phyloP scores from a whole-genome alignment of 1,140 invertebrate species.

The Brachionus sp. region DNA sequence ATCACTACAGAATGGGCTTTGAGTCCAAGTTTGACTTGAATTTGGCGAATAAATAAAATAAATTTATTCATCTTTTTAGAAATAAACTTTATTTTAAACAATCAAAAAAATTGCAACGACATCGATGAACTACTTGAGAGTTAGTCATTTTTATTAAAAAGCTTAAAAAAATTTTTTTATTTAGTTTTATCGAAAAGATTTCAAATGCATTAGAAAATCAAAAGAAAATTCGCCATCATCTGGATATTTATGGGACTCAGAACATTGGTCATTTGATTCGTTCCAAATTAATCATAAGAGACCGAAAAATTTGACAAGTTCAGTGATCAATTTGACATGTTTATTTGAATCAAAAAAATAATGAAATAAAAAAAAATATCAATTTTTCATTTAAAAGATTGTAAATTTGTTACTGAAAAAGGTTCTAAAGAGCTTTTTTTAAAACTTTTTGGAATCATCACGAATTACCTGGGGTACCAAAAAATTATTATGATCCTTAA shows the following conservation, averaged over 20 bases:
- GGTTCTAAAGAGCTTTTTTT: background rate
- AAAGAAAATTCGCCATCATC: background rate
- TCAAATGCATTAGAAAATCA: too few species aligned
- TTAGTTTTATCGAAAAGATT: too few species aligned
- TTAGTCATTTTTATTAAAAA: too few species aligned
- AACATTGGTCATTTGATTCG: background rate
- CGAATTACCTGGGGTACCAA: background rate
- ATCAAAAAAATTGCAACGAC: background rate
- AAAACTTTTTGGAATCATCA: background rate
- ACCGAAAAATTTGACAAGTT: background rate
- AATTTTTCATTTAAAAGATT: background rate
- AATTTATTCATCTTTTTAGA: background rate
- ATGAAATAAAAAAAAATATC: too few species aligned
- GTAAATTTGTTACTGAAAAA: background rate
- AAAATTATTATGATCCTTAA: background rate
- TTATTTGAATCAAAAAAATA: too few species aligned
- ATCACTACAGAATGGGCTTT: too few species aligned
- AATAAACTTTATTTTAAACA: background rate
- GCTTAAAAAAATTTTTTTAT: too few species aligned
- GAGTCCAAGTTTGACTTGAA: too few species aligned
- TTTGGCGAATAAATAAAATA: too few species aligned
- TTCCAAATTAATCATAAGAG: background rate
- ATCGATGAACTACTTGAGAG: background rate
- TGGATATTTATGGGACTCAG: background rate
- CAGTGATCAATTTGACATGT: background rate